A percentile compares a stretch with the other conserved stretches of the same genome.
Conservation (phyloP, 2,888 invertebrate species). For the Euplagia quadripunctaria region DNA sequence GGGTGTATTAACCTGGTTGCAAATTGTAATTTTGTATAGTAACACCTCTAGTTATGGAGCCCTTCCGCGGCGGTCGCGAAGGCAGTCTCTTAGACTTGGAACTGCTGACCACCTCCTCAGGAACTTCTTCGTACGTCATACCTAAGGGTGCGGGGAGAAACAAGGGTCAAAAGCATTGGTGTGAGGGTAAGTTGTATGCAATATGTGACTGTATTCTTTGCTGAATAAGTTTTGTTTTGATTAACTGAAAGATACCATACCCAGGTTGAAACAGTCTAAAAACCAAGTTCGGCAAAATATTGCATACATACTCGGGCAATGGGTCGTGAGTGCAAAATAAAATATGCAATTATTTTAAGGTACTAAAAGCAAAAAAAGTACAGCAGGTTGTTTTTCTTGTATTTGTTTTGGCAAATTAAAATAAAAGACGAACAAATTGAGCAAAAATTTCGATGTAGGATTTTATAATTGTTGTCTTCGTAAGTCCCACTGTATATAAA, state of each 20-base stretch:
- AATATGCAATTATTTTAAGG: constrained; percentile 20
- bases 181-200: constrained; percentile 28
- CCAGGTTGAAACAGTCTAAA: neutral
- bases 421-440: neutral
- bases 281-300: constrained; percentile 18
- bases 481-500: neutral
- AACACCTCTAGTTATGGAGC: constrained; percentile 89
- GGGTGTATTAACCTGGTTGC: constrained; percentile 69
- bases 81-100: constrained; percentile 87
- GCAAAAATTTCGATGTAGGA: neutral
- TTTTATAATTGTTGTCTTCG: neutral
- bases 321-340: constrained; percentile 33
- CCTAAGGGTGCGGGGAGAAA: constrained; percentile 82
- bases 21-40: constrained; percentile 78
- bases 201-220: constrained; percentile 11
- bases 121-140: constrained; percentile 94
- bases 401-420: neutral
- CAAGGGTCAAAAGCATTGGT: constrained; percentile 50
- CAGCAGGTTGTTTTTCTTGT: constrained; percentile 23
- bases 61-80: constrained; percentile 91
- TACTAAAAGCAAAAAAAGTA: constrained; percentile 31
- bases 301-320: constrained; percentile 33
- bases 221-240: neutral
- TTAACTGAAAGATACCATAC: neutral
- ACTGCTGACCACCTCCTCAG: constrained; percentile 71